Percentiles rank a stretch among this genome's conserved stretches.
Evolutionary conservation across 2,888 invertebrate genomes (phyloP).

Genomic region (Leptopilina myrica): DNA sequence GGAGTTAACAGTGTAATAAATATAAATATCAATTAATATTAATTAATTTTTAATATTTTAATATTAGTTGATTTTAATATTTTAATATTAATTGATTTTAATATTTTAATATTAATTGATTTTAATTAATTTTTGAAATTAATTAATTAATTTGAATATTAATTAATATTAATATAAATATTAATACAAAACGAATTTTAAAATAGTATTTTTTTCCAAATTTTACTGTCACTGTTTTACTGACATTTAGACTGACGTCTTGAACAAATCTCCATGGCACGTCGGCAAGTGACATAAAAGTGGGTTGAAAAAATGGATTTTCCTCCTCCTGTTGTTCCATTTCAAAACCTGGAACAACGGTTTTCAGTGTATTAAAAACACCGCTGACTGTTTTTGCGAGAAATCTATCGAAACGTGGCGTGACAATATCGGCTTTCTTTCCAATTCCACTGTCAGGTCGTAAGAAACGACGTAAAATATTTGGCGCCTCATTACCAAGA

Average conservation of each 20-base stretch:
- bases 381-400: constrained; percentile 88
- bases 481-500: constrained; percentile 66
- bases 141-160: too few relatives aligned
- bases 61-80: too few relatives aligned
- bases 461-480: constrained; percentile 70
- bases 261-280: constrained; percentile 78
- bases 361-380: constrained; percentile 87
- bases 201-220: too few relatives aligned
- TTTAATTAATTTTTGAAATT: too few relatives aligned
- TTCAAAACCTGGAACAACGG: constrained; percentile 81
- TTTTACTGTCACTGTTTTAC: neutral
- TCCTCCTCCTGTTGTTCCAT: constrained; percentile 73
- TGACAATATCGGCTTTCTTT: constrained; percentile 78
- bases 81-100: too few relatives aligned
- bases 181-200: too few relatives aligned
- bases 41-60: too few relatives aligned
- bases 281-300: constrained; percentile 70
- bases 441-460: constrained; percentile 70
- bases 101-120: too few relatives aligned
- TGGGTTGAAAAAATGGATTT: constrained; percentile 61
- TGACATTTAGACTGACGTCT: constrained; percentile 64
- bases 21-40: too few relatives aligned
- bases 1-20: too few relatives aligned
- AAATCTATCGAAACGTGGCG: constrained; percentile 80
- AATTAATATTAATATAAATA: too few relatives aligned